Evolutionary conservation across 2,113 vertebrate genomes (phyloP), one percentile per base, ranked within the genome.

Genomic region (Atherinomorus stipes): DNA sequence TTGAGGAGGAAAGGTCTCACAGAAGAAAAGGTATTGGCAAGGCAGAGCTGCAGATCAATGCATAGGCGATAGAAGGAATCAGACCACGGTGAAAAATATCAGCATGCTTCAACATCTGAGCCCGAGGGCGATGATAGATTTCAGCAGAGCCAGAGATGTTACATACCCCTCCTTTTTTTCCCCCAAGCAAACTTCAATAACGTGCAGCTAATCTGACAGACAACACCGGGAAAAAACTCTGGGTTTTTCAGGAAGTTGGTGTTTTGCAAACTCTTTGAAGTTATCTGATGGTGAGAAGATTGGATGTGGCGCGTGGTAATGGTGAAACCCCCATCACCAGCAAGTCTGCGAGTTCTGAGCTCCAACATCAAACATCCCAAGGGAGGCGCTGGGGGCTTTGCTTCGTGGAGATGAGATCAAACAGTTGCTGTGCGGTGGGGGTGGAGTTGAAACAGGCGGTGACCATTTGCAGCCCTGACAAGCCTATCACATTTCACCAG

Each of bases 361-460:
- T 90, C 71, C 52, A 62, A 91, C 91, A 91, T 93, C 89, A 94
- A 90, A 90, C 59, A 21, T 89, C 87, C 83, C 82, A 37, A 23
- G 59, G 68, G 77, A 62, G 56, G 64, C 16, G 50, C 80, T 51
- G 23, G 62, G 53, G 90, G 88, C 84, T 64, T 62, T 23, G n/a
- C 62, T 64, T 64, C 68, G 71, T 61, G 22, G 42, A 76, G 80
- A 65, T 45, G 37, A 91, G 88, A 89, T 93, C 90, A 92, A 93
- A 93, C 83, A 73, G 51, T 44, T 7, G 53, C 11, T 1, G 28
- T 56, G 64, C 47, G 1, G 47, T 11, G 38, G 51, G 57, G 52
- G 56, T 34, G 51, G 52, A 34, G 16, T 7, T 81, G 79, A 81
- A 78, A 76, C 70, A 75, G 42, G 72, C 51, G 28, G 63, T 65